These are phyloP conservation scores for Archocentrus centrarchus DNA, from an alignment of 2,113 vertebrate genomes.

Conservation along the genomic window DNA sequence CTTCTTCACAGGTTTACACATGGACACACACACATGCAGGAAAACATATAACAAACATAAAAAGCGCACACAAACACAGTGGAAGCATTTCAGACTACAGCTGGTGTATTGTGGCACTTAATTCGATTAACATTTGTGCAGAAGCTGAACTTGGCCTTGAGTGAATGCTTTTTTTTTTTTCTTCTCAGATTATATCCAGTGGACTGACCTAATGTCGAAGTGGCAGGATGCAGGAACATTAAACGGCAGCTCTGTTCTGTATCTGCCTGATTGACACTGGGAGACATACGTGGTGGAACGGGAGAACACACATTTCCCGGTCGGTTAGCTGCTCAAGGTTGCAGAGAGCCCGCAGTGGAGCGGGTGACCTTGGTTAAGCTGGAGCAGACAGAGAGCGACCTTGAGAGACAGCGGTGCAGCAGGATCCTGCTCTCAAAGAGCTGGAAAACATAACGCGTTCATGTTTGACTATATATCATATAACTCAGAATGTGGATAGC, in stretches of 20 bases:
- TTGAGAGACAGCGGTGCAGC: conserved; percentile 63
- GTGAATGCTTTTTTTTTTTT: not conserved
- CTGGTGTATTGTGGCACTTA: conserved; percentile 5
- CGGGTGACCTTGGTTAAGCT: conserved; percentile 84
- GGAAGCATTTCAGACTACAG: conserved; percentile 7
- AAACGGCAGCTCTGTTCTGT: conserved; percentile 46
- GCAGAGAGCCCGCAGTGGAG: conserved; percentile 79
- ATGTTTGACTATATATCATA: conserved; percentile 66
- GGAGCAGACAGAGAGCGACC: conserved; percentile 65
- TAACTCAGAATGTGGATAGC: conserved; percentile 29
- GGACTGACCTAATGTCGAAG: conserved; percentile 41
- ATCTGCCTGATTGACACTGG: conserved; percentile 85
- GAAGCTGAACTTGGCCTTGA: conserved; percentile 52
- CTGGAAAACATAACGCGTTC: conserved; percentile 65
- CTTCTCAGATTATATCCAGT: conserved; percentile 27
- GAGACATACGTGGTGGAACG: conserved; percentile 67
- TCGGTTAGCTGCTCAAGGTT: conserved; percentile 92
- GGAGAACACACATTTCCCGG: conserved; percentile 88
- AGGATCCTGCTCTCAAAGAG: conserved; percentile 64
- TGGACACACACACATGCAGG: not conserved
- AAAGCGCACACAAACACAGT: not conserved
- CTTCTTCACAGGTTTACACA: conserved; percentile 17
- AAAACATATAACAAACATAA: not conserved
- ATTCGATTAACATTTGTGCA: conserved; percentile 56
- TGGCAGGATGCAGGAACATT: conserved; percentile 39